Base-by-base conservation (phyloP, 2,888 invertebrate genomes). In the Argyra leucocephala region DNA sequence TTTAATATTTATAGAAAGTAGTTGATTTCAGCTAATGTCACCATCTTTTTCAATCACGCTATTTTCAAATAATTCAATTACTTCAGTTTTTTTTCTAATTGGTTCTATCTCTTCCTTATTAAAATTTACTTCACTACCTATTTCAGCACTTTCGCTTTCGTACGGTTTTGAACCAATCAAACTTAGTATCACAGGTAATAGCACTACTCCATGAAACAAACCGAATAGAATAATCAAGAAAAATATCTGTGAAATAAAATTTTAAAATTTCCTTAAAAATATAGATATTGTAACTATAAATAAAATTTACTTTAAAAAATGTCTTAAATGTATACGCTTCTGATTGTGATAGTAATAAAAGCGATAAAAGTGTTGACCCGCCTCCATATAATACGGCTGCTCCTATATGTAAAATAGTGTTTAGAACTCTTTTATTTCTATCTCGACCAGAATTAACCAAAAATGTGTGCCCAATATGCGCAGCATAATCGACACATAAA, bases 401-500 rank as follows among this genome's bases (percentile, higher is more conserved):
- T 9, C 90, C 91, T 66, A 91, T 90, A 62, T 87, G 84, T 0
- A 84, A 83, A 1, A 91, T 84, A 0, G 91, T 87, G 71, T 83
- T 82, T 59, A 85, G 76, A 0, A 86, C 82, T 69, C 90, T 81
- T 21, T 84, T 82, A n/a, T 83, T 80, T 60, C 81, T 81, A 36
- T 81, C 75, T 0, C 84, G 83, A 59, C 82, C 80, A 22, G 81
- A 78, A 22, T 83, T 78, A 2, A 88, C 87, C 71, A 92, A 82
- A 76, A 91, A 92, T 3, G 89, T 88, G 74, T 91, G 91, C 0
- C 90, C 89, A 7, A 90, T 86, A 74, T 90, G 90, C 3, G 90
- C 88, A 0, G 91, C 89, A 72, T 91, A 92, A 78, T 93, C 92
- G 0, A 92, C 89, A 73, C 91, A 90, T 63, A 93, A 81, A 63